These are phyloP conservation scores for Leucophenga montana DNA, from an alignment of 2,888 invertebrate species.

Conservation along the genomic window DNA sequence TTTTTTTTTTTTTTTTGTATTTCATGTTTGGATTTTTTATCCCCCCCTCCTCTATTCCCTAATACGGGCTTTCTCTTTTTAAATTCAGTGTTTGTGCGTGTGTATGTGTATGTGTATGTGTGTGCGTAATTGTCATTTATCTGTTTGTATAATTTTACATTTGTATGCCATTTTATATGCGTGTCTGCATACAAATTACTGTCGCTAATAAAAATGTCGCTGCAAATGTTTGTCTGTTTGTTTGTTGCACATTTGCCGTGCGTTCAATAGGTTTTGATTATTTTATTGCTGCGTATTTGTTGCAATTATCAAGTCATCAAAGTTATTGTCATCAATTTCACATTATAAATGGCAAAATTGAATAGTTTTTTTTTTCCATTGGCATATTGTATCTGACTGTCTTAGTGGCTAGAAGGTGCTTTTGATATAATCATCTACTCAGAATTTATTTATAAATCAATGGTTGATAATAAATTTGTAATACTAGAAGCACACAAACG, in stretches of 20 bases:
- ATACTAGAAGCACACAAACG: no score
- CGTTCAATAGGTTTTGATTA: conserved; percentile 59
- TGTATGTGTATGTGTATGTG: conserved; percentile 27
- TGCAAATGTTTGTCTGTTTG: conserved; percentile 17
- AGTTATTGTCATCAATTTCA: conserved; percentile 59
- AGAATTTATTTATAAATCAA: no score
- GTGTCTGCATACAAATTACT: conserved; percentile 25
- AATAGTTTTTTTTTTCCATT: background rate
- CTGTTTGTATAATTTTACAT: conserved; percentile 11
- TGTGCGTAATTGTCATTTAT: conserved; percentile 19
- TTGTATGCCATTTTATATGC: conserved; percentile 22
- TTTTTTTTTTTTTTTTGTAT: conserved; percentile 7
- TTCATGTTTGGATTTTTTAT: background rate
- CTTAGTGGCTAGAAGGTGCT: no score
- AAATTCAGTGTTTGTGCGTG: conserved; percentile 11
- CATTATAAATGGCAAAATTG: background rate
- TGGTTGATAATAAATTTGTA: no score
- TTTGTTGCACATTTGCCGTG: conserved; percentile 33
- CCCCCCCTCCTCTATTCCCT: no score
- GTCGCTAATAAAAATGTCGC: conserved; percentile 14
- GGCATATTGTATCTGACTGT: background rate
- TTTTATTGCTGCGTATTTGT: conserved; percentile 63
- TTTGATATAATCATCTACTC: no score
- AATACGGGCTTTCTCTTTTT: conserved; percentile 33
- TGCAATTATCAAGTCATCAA: conserved; percentile 68